Evolutionary conservation across 2,888 invertebrate genomes (phyloP), one percentile per base, ranked within the genome.

Genomic region (Oscheius onirici): DNA sequence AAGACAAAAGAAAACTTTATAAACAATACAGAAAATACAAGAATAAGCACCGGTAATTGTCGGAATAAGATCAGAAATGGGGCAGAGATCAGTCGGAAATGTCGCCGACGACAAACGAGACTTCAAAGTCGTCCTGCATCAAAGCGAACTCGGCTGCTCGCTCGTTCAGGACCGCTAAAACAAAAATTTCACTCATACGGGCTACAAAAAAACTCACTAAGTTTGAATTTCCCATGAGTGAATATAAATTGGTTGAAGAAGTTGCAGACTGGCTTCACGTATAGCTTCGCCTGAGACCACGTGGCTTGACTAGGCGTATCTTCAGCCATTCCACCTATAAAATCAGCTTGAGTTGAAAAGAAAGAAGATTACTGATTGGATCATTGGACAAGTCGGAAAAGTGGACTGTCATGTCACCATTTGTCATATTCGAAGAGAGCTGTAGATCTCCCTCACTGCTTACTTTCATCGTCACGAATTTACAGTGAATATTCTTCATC

Each of bases 371-470:
- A 57, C 49, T 22, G 22, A 70, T 49, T 54, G 40, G 17, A 11
- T 71, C 71, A 34, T 71, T 71, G 17, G 28, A n/a, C 6, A 71
- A 40, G 66, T 66, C 71, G 10, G 65, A 44, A 66, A 71, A 71
- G 49, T 41, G 46, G 0, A 66, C 71, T 6, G 24, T 49, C 26
- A 65, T 26, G n/a, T 66, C 71, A 2, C 71, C 71, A 43, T 66
- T 44, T 28, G 40, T 44, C 71, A 71, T 71, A 8, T 55, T 10
- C 10, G 65, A n/a, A 15, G 66, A 55, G 5, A 71, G 24, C 22
- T 66, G 44, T 28, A 71, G 54, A 11, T 71, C 71, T 11, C 71
- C 71, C 1, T 17, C 40, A 46, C 26, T 66, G 20, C 66, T 71
- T n/a, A 49, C 57, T 28, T 66, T 71, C 44, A 71, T 17, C 3